Evolutionary conservation across 2,113 vertebrate genomes (phyloP).

Genomic region (Emberiza fucata): DNA sequence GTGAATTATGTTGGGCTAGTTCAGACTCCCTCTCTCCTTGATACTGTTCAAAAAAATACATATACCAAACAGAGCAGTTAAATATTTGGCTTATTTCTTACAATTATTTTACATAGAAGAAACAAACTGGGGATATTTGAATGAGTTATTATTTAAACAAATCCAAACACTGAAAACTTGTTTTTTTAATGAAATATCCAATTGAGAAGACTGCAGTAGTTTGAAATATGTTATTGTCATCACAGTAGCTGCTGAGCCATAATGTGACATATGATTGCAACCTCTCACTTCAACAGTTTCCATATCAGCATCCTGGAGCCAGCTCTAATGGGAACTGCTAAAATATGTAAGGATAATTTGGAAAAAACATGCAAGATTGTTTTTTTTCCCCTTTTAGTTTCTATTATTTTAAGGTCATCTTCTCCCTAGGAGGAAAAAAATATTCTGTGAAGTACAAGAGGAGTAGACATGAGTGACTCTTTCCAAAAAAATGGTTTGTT

Average conservation of each 20-base stretch:
- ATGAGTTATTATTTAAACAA: not conserved
- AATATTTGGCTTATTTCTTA: not conserved
- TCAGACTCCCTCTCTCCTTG: conserved; percentile 75
- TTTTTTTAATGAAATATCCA: not conserved
- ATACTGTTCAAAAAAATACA: conserved; percentile 65
- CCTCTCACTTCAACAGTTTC: not conserved
- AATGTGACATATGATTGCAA: not conserved
- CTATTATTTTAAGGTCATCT: not conserved
- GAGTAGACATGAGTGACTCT: not conserved
- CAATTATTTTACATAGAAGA: not conserved
- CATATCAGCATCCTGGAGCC: not conserved
- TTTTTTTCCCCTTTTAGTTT: not conserved
- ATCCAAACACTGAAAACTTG: not conserved
- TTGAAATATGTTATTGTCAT: not conserved
- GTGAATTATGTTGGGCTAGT: conserved; percentile 75
- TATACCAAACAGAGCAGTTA: not conserved
- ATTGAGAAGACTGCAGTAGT: not conserved
- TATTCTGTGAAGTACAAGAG: not conserved
- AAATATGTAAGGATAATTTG: not conserved
- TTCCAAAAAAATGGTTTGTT: not conserved
- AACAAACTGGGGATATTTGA: not conserved
- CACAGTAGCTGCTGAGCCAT: not conserved
- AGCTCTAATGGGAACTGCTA: not conserved
- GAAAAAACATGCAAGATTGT: not conserved
- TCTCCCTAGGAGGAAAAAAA: not conserved